Evolutionary conservation across 1,140 invertebrate species (phyloP).

Genomic region (Drosophila mauritiana): DNA sequence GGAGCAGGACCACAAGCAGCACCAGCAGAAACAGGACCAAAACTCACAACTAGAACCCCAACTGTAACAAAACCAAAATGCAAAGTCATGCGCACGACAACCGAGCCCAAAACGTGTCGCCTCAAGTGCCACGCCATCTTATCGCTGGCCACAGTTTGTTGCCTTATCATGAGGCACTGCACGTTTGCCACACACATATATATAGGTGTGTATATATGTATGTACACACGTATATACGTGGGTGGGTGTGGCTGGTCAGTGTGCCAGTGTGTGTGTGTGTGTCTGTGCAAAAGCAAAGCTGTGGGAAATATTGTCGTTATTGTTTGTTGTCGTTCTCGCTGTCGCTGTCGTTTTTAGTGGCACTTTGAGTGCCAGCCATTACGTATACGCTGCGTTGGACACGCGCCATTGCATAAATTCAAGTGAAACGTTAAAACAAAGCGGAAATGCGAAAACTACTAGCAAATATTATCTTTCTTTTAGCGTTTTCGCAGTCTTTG

Average conservation of each 20-base stretch:
- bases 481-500: conserved; percentile 49
- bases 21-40: conserved; percentile 5
- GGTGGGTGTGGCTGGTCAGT: conserved; percentile 60
- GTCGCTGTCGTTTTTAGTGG: conserved; percentile 66
- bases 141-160: conserved; percentile 77
- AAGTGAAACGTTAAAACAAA: conserved; percentile 82
- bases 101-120: conserved; percentile 77
- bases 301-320: conserved; percentile 77
- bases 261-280: conserved; percentile 10
- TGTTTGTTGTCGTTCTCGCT: conserved; percentile 63
- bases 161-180: conserved; percentile 72
- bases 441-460: conserved; percentile 77
- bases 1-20: not conserved
- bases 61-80: conserved; percentile 52
- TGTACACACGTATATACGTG: conserved; percentile 2
- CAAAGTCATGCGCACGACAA: conserved; percentile 76
- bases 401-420: conserved; percentile 81
- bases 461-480: conserved; percentile 73
- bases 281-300: conserved; percentile 48
- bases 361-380: conserved; percentile 75
- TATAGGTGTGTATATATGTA: conserved; percentile 17
- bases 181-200: conserved; percentile 41
- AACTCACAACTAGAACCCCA: conserved; percentile 23
- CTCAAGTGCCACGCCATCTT: conserved; percentile 76
- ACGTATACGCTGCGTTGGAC: conserved; percentile 80